Percentiles rank a stretch among this genome's conserved stretches.
Conservation (phyloP, 2,113 vertebrate genomes). For the Helogale parvula region DNA sequence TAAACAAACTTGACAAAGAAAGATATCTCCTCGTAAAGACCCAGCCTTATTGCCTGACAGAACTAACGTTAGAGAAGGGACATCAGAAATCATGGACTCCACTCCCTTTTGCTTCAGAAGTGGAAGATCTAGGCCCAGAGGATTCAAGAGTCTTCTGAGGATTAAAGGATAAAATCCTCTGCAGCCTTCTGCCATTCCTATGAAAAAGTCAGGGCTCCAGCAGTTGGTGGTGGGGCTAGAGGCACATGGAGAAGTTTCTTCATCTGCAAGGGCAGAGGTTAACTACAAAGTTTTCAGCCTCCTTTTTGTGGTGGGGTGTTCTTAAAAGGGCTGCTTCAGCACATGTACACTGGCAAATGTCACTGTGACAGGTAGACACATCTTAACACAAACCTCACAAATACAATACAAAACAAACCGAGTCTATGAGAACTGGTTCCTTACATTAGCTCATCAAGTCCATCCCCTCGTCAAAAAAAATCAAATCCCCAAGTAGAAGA, state of each 20-base stretch:
- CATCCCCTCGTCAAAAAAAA: constrained; percentile 63
- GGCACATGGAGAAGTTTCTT: background rate
- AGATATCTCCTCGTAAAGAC: background rate
- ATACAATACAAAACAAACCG: constrained; percentile 60
- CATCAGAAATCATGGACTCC: background rate
- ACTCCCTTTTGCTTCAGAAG: background rate
- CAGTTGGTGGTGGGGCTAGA: background rate
- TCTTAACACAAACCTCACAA: constrained; percentile 71
- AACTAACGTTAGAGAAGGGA: background rate
- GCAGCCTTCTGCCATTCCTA: background rate
- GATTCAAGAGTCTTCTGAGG: background rate
- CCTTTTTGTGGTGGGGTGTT: background rate
- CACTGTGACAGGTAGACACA: constrained; percentile 70
- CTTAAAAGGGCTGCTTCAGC: constrained; percentile 48
- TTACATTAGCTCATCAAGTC: constrained; percentile 60
- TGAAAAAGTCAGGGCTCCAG: background rate
- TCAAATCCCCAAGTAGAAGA: constrained; percentile 48
- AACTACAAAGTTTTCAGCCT: constrained; percentile 14
- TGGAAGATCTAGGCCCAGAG: background rate
- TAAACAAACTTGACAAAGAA: too few relatives aligned
- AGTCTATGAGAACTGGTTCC: constrained; percentile 55
- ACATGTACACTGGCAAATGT: constrained; percentile 52
- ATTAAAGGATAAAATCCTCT: background rate
- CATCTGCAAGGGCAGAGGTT: background rate
- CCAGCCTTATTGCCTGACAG: background rate